These are phyloP conservation scores for Meloe dianella DNA, from an alignment of 2,888 invertebrate species.

Conservation along the genomic window DNA sequence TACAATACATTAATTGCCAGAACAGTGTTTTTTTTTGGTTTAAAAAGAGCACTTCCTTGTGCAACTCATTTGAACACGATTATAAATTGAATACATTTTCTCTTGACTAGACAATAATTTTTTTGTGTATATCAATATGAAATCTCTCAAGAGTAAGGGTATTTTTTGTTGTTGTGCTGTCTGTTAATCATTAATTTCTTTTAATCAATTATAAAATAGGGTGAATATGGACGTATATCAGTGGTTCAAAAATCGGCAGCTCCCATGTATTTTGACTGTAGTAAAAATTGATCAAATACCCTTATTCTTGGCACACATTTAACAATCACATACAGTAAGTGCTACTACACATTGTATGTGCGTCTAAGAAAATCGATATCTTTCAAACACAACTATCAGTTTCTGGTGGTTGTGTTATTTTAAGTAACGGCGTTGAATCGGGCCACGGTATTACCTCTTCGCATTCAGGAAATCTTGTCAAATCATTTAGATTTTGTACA, in stretches of 20 bases:
- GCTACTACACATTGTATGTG: not conserved
- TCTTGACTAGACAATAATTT: conserved; percentile 5
- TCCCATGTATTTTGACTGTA: no score
- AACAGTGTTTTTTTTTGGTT: no score
- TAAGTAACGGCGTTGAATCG: conserved; percentile 54
- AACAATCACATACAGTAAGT: conserved; percentile 14
- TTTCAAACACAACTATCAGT: conserved; percentile 36
- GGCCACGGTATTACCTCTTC: conserved; percentile 50
- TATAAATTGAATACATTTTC: not conserved
- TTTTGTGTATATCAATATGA: not conserved
- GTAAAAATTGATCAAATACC: no score
- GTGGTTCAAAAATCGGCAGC: no score
- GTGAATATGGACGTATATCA: no score
- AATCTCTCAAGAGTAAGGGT: not conserved
- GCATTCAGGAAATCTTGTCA: conserved; percentile 46
- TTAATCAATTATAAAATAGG: no score
- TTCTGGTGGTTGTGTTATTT: conserved; percentile 49
- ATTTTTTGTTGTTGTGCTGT: not conserved
- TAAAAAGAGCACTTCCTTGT: conserved; percentile 10
- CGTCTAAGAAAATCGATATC: not conserved
- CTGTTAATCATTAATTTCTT: no score
- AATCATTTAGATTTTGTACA: conserved; percentile 39
- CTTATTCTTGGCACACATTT: not conserved
- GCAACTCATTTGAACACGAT: not conserved
- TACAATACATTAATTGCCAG: no score